These are phyloP conservation scores for Callosobruchus maculatus DNA, from an alignment of 2,888 invertebrate species.

Conservation along the genomic window DNA sequence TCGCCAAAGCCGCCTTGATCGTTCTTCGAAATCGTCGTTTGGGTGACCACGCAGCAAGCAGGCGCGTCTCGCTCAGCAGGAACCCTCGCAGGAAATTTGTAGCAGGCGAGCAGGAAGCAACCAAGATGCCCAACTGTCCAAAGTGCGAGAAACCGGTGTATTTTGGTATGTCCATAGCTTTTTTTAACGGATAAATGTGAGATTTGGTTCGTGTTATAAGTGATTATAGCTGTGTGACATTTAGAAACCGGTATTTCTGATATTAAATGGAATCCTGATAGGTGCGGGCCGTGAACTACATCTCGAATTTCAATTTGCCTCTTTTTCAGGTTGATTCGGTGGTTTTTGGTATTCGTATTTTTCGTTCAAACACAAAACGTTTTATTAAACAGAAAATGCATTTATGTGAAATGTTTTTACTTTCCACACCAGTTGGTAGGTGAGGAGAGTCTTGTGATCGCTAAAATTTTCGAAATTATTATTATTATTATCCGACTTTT, in stretches of 20 bases:
- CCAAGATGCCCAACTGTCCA: constrained; percentile 57
- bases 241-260: neutral
- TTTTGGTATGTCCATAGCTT: constrained; percentile 48
- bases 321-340: too few relatives aligned
- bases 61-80: neutral
- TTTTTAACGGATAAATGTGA: neutral
- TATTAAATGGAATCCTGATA: neutral
- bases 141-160: constrained; percentile 60
- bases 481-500: too few relatives aligned
- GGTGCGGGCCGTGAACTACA: neutral
- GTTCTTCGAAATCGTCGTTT: neutral
- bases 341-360: too few relatives aligned
- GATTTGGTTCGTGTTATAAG: neutral
- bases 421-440: too few relatives aligned
- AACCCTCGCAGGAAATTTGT: neutral
- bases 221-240: neutral
- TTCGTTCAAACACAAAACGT: too few relatives aligned
- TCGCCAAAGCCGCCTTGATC: neutral
- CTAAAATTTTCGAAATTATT: too few relatives aligned
- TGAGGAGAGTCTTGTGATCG: too few relatives aligned
- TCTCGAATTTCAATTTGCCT: neutral
- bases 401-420: too few relatives aligned
- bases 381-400: too few relatives aligned
- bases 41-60: too few relatives aligned
- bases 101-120: neutral